Percentiles rank a stretch among this genome's conserved stretches.
phyloP scores from a whole-genome alignment of 2,888 invertebrate species.

The Caenorhabditis sp. region DNA sequence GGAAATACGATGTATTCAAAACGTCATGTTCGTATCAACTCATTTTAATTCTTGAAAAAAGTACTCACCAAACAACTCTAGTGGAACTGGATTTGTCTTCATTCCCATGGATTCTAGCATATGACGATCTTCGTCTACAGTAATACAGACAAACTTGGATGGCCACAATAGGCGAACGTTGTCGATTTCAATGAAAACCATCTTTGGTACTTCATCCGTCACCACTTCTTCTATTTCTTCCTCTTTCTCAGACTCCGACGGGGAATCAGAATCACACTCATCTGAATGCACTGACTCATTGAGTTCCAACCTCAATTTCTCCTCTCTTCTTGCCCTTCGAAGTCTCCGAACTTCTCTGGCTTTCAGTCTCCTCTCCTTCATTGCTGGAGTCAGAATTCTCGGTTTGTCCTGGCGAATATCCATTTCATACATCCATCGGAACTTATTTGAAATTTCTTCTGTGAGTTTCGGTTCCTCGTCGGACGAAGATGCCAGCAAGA shows the following conservation, averaged over 20 bases:
- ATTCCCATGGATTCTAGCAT: constrained; percentile 51
- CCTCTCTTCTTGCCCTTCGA: constrained; percentile 38
- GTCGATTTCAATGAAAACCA: constrained; percentile 86
- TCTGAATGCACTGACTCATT: constrained; percentile 41
- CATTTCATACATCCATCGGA: constrained; percentile 51
- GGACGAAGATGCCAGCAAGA: constrained; percentile 36
- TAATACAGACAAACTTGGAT: constrained; percentile 93
- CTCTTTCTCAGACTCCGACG: background rate
- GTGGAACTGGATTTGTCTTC: constrained; percentile 31
- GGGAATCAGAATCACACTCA: constrained; percentile 48
- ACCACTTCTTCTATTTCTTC: constrained; percentile 19
- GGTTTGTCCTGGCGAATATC: constrained; percentile 36
- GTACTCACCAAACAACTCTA: constrained; percentile 75
- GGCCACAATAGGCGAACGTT: constrained; percentile 97
- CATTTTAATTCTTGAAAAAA: background rate
- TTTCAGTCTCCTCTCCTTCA: constrained; percentile 34
- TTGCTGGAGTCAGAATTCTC: constrained; percentile 32
- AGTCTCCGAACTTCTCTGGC: constrained; percentile 33
- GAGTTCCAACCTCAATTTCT: constrained; percentile 3
- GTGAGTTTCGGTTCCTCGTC: constrained; percentile 27
- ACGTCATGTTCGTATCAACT: background rate
- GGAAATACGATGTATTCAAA: too few species aligned
- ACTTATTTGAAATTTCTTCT: constrained; percentile 9
- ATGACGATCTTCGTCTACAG: constrained; percentile 88
- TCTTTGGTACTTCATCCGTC: constrained; percentile 70